Percentiles rank a stretch among this genome's conserved stretches.
phyloP scores from a whole-genome alignment of 2,888 invertebrate species.

The Argyra leucocephala region DNA sequence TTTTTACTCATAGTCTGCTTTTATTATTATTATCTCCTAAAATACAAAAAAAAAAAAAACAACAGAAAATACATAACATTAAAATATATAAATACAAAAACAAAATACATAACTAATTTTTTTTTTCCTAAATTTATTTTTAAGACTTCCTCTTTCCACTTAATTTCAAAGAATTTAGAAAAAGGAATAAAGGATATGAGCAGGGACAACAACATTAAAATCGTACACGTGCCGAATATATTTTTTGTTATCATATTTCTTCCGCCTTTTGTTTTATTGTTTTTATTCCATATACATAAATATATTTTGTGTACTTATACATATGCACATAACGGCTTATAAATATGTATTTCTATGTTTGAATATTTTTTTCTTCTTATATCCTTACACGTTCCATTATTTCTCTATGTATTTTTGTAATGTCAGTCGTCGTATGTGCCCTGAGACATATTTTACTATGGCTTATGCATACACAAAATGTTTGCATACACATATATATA shows the following conservation, averaged over 20 bases:
- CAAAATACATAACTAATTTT: background rate
- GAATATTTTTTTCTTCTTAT: no score
- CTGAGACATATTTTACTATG: no score
- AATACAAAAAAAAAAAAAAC: background rate
- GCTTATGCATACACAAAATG: no score
- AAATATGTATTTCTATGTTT: no score
- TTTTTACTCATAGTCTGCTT: slow-evolving; percentile 2
- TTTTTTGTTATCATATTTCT: background rate
- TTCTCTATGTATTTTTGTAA: no score
- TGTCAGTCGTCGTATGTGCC: no score
- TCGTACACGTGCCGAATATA: background rate
- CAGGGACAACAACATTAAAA: background rate
- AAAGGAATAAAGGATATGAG: background rate
- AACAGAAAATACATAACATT: background rate
- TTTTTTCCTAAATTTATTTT: background rate
- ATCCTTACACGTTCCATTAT: no score
- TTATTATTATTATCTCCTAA: background rate
- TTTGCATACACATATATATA: no score
- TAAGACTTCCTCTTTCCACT: background rate
- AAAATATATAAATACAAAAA: background rate
- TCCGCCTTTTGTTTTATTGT: background rate
- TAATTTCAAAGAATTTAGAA: background rate
- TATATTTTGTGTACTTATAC: no score
- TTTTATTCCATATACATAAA: no score
- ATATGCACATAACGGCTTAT: no score